Evolutionary conservation across 1,140 invertebrate species (phyloP).

Genomic region (Tetramorium parvispinum): DNA sequence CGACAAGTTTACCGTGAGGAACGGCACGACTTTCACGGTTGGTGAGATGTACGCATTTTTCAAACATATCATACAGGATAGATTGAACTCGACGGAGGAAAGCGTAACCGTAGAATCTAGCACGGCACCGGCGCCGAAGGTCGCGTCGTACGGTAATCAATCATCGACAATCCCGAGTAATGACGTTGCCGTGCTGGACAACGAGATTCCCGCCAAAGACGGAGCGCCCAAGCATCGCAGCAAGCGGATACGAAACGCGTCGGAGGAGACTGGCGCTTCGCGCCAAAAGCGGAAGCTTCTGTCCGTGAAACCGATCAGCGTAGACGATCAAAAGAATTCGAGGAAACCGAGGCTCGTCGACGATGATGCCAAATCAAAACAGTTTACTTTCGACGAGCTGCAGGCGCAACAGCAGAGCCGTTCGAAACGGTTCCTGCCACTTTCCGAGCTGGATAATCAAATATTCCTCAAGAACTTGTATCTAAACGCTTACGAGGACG

Average conservation of each 20-base stretch:
- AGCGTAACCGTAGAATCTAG: neutral
- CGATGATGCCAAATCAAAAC: constrained; percentile 70
- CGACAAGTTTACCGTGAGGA: constrained; percentile 81
- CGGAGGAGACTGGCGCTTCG: constrained; percentile 68
- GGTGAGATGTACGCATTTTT: constrained; percentile 84
- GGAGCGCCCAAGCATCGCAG: constrained; percentile 82
- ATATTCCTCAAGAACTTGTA: constrained; percentile 84
- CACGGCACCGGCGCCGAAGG: constrained; percentile 13
- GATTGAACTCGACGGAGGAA: constrained; percentile 77
- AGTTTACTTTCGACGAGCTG: constrained; percentile 75
- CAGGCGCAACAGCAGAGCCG: constrained; percentile 79
- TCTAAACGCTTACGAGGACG: constrained; percentile 82
- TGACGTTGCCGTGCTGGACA: constrained; percentile 71
- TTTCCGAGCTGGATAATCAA: constrained; percentile 83
- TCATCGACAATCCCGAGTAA: constrained; percentile 57
- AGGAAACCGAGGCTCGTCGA: constrained; percentile 33
- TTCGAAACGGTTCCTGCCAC: constrained; percentile 79
- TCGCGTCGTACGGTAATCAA: constrained; percentile 61
- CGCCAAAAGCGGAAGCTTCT: constrained; percentile 80
- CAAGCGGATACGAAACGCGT: constrained; percentile 81
- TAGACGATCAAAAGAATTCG: neutral
- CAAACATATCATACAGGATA: constrained; percentile 86
- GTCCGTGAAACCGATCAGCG: constrained; percentile 61
- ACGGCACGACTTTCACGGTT: constrained; percentile 82
- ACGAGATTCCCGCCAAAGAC: constrained; percentile 81